Evolutionary conservation across 2,797 vertebrate genomes (phyloP).

Genomic region (Hozukius guyotensis): DNA sequence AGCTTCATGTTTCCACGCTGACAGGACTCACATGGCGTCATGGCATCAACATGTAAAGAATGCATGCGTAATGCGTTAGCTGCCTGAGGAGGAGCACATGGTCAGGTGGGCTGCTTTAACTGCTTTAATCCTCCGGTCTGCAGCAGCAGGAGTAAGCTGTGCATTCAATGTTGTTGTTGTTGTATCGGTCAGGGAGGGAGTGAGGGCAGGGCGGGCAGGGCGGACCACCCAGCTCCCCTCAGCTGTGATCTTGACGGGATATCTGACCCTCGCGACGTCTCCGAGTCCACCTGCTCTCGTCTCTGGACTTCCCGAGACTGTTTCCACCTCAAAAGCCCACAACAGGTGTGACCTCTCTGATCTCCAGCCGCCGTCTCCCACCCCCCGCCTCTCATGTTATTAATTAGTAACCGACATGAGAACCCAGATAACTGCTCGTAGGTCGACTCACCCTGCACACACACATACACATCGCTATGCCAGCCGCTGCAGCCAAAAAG

Average conservation of each 20-base stretch:
- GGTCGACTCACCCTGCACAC: neutral
- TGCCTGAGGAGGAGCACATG: slow-evolving; percentile 12
- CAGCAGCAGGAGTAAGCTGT: slow-evolving; percentile 24
- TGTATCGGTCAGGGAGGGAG: neutral
- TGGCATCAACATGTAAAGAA: slow-evolving; percentile 35
- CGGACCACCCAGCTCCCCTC: slow-evolving; percentile 63
- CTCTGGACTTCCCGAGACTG: slow-evolving; percentile 19
- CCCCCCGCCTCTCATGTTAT: slow-evolving; percentile 13
- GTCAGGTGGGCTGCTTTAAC: slow-evolving; percentile 50
- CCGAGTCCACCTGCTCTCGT: slow-evolving; percentile 58
- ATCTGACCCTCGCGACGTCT: slow-evolving; percentile 33
- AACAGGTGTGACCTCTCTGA: slow-evolving; percentile 66
- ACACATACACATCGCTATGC: neutral
- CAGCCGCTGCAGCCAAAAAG: neutral
- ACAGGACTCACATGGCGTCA: slow-evolving; percentile 26
- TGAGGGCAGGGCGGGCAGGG: neutral
- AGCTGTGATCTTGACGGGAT: slow-evolving; percentile 51
- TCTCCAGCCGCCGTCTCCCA: neutral
- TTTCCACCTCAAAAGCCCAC: slow-evolving; percentile 28
- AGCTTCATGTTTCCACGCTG: slow-evolving; percentile 14
- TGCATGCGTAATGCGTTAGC: slow-evolving; percentile 48
- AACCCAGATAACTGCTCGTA: slow-evolving; percentile 9
- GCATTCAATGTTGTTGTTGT: slow-evolving; percentile 29
- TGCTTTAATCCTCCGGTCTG: slow-evolving; percentile 33
- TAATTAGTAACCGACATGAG: slow-evolving; percentile 14